phyloP scores from a whole-genome alignment of 2,888 invertebrate species.

The Sthenelais limicola region DNA sequence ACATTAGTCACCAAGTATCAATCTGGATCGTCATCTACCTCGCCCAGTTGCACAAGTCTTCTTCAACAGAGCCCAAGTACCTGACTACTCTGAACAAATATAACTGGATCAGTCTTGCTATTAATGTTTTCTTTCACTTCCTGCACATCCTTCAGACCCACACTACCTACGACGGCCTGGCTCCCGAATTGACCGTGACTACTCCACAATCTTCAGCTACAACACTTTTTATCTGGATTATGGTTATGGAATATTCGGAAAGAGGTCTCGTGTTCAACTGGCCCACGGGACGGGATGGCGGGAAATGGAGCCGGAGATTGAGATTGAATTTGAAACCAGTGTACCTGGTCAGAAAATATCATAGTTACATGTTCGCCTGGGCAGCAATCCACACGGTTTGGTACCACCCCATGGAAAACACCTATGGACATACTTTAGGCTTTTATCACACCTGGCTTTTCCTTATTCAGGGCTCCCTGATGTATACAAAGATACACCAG shows the following conservation, averaged over 20 bases:
- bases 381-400: constrained; percentile 53
- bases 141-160: constrained; percentile 54
- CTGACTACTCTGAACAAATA: constrained; percentile 26
- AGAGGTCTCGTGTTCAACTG: constrained; percentile 53
- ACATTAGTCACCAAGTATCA: constrained; percentile 15
- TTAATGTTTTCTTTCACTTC: constrained; percentile 53
- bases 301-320: constrained; percentile 22
- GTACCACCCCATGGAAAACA: constrained; percentile 57
- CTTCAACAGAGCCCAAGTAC: constrained; percentile 15
- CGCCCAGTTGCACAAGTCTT: constrained; percentile 19
- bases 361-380: constrained; percentile 54
- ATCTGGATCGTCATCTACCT: constrained; percentile 21
- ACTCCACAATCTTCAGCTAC: constrained; percentile 54
- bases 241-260: constrained; percentile 54
- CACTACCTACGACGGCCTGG: constrained; percentile 53
- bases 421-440: constrained; percentile 52
- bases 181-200: constrained; percentile 49
- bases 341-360: constrained; percentile 50
- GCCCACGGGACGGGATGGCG: constrained; percentile 44
- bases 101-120: constrained; percentile 48
- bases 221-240: constrained; percentile 49
- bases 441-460: constrained; percentile 52
- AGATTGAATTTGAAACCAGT: constrained; percentile 44
- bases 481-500: constrained; percentile 50
- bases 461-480: constrained; percentile 52